These are phyloP conservation scores for Criorhina ranunculi DNA, from an alignment of 2,888 invertebrate genomes.

Conservation along the genomic window DNA sequence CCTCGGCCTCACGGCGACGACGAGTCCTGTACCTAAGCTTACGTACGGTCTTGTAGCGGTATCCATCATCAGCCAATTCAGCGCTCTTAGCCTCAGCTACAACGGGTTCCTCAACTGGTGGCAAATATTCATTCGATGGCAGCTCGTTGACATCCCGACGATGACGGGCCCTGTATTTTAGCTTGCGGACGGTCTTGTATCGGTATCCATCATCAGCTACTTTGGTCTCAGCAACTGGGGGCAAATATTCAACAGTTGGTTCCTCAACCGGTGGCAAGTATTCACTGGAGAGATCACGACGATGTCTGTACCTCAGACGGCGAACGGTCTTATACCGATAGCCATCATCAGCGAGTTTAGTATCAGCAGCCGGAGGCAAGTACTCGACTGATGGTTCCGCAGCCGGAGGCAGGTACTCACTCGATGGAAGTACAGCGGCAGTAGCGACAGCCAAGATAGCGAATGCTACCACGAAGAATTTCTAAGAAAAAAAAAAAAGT, in stretches of 20 bases:
- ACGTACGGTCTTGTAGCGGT: conserved; percentile 81
- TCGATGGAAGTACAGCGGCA: conserved; percentile 79
- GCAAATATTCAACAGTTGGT: conserved; percentile 80
- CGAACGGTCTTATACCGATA: conserved; percentile 81
- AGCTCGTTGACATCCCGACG: conserved; percentile 82
- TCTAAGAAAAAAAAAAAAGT: conserved; percentile 77
- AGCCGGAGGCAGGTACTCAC: conserved; percentile 80
- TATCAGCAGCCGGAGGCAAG: conserved; percentile 73
- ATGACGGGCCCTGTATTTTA: conserved; percentile 81
- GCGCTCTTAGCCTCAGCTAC: conserved; percentile 81
- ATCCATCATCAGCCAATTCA: conserved; percentile 80
- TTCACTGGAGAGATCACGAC: conserved; percentile 81
- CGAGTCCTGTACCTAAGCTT: conserved; percentile 79
- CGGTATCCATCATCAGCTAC: conserved; percentile 82
- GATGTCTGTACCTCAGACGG: conserved; percentile 78
- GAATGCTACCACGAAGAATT: conserved; percentile 79
- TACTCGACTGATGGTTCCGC: conserved; percentile 65
- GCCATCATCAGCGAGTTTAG: conserved; percentile 80
- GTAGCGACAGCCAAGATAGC: conserved; percentile 79
- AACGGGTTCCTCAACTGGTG: conserved; percentile 78
- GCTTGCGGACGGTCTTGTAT: conserved; percentile 82
- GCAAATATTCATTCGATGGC: conserved; percentile 81
- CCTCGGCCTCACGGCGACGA: conserved; percentile 63
- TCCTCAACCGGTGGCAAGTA: conserved; percentile 80
- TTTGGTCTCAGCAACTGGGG: conserved; percentile 80